A percentile compares a stretch with the other conserved stretches of the same genome.
phyloP scores from a whole-genome alignment of 2,888 invertebrate genomes.

The Frankliniella fusca region DNA sequence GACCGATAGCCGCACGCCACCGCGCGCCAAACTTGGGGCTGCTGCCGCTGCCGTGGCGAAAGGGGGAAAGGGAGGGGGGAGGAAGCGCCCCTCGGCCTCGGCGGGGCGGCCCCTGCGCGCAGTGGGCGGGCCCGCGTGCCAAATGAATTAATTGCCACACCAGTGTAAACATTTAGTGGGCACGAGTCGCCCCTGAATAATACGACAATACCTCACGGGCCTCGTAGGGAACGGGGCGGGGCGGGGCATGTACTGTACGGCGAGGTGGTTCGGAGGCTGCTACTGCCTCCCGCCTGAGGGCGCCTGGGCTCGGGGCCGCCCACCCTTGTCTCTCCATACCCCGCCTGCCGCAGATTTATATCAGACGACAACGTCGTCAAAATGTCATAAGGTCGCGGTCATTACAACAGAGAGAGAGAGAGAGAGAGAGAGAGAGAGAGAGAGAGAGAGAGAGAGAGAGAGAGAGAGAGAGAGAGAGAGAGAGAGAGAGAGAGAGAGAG shows the following conservation, averaged over 20 bases:
- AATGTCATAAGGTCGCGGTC: too few species aligned
- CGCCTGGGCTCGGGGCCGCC: too few species aligned
- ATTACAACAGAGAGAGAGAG: too few species aligned
- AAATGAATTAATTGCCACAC: constrained; percentile 23
- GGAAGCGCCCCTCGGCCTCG: background rate
- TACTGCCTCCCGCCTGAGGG: too few species aligned
- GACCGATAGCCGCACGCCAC: background rate
- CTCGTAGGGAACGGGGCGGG: background rate
- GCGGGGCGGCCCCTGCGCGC: background rate
- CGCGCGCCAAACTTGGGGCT: background rate
- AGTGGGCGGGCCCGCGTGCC: background rate
- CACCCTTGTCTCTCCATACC: too few species aligned
- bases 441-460: too few species aligned
- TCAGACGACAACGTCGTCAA: too few species aligned
- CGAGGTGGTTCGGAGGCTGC: too few species aligned
- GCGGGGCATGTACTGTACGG: background rate
- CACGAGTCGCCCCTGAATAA: constrained; percentile 12
- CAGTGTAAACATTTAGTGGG: constrained; percentile 24
- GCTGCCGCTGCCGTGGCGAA: background rate
- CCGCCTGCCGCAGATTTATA: too few species aligned
- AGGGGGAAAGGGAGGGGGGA: background rate
- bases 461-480: too few species aligned
- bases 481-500: too few species aligned
- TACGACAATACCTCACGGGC: constrained; percentile 21
- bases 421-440: too few species aligned